Conservation (phyloP, 2,888 invertebrate species). For the Sphaerophoria taeniata region DNA sequence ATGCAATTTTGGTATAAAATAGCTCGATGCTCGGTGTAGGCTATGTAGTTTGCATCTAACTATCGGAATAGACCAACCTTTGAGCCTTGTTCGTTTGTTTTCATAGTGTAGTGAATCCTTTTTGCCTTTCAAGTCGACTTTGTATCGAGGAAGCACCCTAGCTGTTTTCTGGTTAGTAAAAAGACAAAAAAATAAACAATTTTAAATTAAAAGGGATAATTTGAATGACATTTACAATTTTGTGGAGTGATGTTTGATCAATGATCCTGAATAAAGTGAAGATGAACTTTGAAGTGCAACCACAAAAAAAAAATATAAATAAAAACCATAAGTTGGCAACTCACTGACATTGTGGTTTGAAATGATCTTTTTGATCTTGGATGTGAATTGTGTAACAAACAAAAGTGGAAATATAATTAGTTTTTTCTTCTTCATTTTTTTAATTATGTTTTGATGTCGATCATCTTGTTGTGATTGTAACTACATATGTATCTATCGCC, state of each 20-base stretch:
- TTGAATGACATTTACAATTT: slow-evolving; percentile 3
- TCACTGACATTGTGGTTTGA: slow-evolving; percentile 16
- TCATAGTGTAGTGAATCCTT: background rate
- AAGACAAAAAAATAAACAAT: background rate
- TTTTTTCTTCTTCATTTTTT: background rate
- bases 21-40: slow-evolving; percentile 78
- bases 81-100: slow-evolving; percentile 31
- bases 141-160: slow-evolving; percentile 3
- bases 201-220: slow-evolving; percentile 12
- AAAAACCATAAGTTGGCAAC: background rate
- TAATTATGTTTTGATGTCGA: background rate
- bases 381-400: slow-evolving; percentile 15
- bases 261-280: slow-evolving; percentile 32
- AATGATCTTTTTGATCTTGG: slow-evolving; percentile 16
- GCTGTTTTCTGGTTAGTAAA: slow-evolving; percentile 37
- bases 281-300: slow-evolving; percentile 3
- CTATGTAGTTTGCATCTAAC: slow-evolving; percentile 81
- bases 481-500: background rate
- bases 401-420: slow-evolving; percentile 14
- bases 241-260: background rate
- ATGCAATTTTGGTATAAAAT: slow-evolving; percentile 80
- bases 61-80: slow-evolving; percentile 70
- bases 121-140: slow-evolving; percentile 30
- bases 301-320: too few species aligned
- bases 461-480: background rate